Base-by-base conservation (phyloP, 1,140 invertebrate genomes). In the Aradophagus sp. region DNA sequence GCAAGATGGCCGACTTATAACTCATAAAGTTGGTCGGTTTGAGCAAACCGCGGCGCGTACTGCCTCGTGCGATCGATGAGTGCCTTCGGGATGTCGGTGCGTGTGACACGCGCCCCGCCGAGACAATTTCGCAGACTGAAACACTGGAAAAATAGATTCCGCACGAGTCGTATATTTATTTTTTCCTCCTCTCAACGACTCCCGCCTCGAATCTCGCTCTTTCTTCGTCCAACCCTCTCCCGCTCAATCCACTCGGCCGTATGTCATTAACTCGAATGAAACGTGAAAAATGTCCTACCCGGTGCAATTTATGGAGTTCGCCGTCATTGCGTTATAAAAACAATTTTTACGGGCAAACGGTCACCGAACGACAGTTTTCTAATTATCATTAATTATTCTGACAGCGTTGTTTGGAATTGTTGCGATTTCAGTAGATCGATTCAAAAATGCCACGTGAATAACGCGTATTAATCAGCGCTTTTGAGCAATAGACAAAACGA, bases 1-100 rank as follows among this genome's bases (percentile, higher is more conserved):
- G 74, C 75, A 84, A 84, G 79, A 84, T 84, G 83, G 81, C 83
- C 78, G 81, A 80, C 80, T 83, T 82, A 80, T 81, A 83, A 83
- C 77, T 84, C 81, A 81, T 83, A 83, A 84, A 83, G 77, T 82
- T 73, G 73, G 73, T 74, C 67, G 73, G 68, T 56, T 72, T 75
- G 67, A 73, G 73, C 73, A 73, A 75, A 74, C 71, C 68, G 75
- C 70, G 70, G 68, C 72, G 74, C n/a, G n/a, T n/a, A n/a, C 66
- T 72, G 62, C 66, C 68, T 72, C 56, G 68, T 38, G 50, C 78
- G 81, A 82, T 82, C 81, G 81, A 81, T 81, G 76, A 71, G 76
- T 77, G 75, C 65, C 75, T 79, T 75, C 48, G 66, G 74, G 73
- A 77, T 78, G 76, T 69, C 71, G 32, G 52, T 62, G 50, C 56